These are phyloP conservation scores for Drosophila anomalata DNA, from an alignment of 2,888 invertebrate genomes.

Conservation along the genomic window DNA sequence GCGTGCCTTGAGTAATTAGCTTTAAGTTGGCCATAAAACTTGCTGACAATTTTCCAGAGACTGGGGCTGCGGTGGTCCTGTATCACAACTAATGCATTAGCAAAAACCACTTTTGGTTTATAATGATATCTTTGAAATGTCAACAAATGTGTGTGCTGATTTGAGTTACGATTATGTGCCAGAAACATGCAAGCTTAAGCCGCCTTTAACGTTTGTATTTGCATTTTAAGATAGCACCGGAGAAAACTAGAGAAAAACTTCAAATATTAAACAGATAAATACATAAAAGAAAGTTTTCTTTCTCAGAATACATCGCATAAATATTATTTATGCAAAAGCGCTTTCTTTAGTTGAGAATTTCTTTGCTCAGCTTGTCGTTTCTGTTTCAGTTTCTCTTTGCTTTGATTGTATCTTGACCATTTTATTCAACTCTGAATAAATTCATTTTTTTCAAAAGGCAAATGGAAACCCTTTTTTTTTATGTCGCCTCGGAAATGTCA, in stretches of 20 bases:
- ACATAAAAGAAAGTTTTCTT: background rate
- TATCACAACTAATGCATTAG: conserved; percentile 22
- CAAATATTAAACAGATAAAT: background rate
- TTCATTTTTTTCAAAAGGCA: conserved; percentile 15
- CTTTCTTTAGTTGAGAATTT: background rate
- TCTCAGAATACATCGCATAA: background rate
- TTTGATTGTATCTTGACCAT: conserved; percentile 22
- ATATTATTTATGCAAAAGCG: background rate
- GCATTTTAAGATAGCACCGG: background rate
- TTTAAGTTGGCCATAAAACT: conserved; percentile 45
- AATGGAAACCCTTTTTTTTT: conserved; percentile 9
- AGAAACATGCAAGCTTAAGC: conserved; percentile 15
- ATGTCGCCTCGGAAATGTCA: conserved; percentile 55
- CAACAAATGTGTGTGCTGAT: conserved; percentile 51
- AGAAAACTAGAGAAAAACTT: background rate
- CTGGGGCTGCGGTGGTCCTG: conserved; percentile 9
- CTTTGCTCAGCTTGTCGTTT: background rate
- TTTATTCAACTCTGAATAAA: conserved; percentile 7
- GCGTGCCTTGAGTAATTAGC: conserved; percentile 52
- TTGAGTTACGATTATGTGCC: conserved; percentile 33
- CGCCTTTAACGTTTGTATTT: conserved; percentile 1
- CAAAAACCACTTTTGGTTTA: conserved; percentile 34
- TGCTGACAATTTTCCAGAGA: conserved; percentile 28
- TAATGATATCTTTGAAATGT: conserved; percentile 57
- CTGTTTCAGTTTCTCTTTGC: conserved; percentile 3